Conservation (phyloP, 2,888 invertebrate genomes). For the Drymonia ruficornis region DNA sequence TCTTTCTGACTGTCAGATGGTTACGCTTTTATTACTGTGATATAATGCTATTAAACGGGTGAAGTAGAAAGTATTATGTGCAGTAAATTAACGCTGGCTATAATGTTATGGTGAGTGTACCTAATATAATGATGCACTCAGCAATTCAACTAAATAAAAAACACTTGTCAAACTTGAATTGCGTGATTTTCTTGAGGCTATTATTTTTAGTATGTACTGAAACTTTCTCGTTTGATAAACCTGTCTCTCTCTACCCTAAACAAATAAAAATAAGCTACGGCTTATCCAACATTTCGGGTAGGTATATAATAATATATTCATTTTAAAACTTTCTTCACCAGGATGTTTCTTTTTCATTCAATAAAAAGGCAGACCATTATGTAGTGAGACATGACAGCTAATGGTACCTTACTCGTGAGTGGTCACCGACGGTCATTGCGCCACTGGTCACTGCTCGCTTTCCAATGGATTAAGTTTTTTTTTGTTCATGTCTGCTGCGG, state of each 20-base stretch:
- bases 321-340: constrained; percentile 8
- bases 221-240: background rate
- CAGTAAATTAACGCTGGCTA: too few species aligned
- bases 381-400: too few species aligned
- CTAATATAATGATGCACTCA: too few species aligned
- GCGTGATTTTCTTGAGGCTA: background rate
- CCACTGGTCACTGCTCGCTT: background rate
- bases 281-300: background rate
- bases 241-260: background rate
- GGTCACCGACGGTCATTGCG: background rate
- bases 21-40: too few species aligned
- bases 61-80: too few species aligned
- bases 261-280: background rate
- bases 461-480: background rate
- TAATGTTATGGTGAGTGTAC: too few species aligned
- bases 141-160: too few species aligned
- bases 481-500: background rate
- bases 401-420: background rate
- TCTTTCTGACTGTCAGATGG: too few species aligned
- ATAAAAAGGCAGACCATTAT: too few species aligned
- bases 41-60: too few species aligned
- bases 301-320: background rate
- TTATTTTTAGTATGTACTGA: background rate
- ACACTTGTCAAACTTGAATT: background rate
- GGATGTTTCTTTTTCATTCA: constrained; percentile 9